Base-by-base conservation (phyloP, 2,113 vertebrate genomes). In the Thomomys bottae region DNA sequence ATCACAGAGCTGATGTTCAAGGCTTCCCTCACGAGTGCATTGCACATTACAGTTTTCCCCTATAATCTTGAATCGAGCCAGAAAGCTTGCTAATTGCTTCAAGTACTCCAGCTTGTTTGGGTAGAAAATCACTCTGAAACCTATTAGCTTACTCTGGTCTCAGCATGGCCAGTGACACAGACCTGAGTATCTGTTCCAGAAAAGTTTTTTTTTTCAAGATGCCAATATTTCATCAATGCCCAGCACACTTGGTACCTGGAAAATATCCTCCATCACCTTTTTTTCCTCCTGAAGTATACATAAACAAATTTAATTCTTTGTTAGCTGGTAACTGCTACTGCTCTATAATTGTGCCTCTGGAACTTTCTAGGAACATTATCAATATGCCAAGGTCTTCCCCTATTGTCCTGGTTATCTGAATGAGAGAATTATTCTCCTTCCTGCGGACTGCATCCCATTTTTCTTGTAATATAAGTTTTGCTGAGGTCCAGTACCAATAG, bases 51-150 rank as follows among this genome's bases (percentile, higher is more conserved):
- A 83, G 94, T 95, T 89, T 96, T 96, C 94, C 68, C 89, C 88
- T 97, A 84, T 89, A 71, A 87, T 97, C 90, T 96, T 93, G 95
- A 96, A 93, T 96, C 88, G 96, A 34, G 79, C 76, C 68, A 96
- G 82, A 92, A 54, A 96, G 90, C 73, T 68, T 96, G 67, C 92
- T 97, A 97, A 97, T 97, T 98, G 94, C 84, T 76, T 96, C 87
- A 97, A 96, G 38, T 85, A 82, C 73, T 97, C 75, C 78, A 92
- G 81, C 93, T 40, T 96, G n/a, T 94, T 94, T 95, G 66, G 26
- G 40, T 42, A 90, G 93, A 92, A 94, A 96, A 94, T 93, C 87
- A 88, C 26, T 84, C 84, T 83, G 36, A 90, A 96, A 70, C 72
- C 87, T 87, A 93, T 97, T 93, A 3, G 59, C 86, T 95, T 81